A percentile compares a stretch with the other conserved stretches of the same genome.
Conservation (phyloP, 2,113 vertebrate species). For the Bujurquina vittata region DNA sequence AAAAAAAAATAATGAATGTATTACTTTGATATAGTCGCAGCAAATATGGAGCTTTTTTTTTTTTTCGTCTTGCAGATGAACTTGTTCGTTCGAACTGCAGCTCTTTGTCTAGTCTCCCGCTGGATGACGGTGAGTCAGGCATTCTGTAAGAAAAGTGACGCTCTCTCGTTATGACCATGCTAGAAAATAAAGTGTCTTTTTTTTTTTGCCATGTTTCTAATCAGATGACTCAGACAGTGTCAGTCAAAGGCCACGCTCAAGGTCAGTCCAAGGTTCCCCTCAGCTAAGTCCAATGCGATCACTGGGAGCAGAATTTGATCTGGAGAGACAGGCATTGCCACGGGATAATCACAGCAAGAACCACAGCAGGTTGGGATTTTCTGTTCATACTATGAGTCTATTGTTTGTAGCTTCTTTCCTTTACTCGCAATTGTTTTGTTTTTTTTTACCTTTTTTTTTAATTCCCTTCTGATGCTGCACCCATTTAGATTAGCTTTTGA, state of each 20-base stretch:
- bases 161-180: not conserved
- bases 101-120: conserved; percentile 89
- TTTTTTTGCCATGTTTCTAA: not conserved
- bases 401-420: conserved; percentile 53
- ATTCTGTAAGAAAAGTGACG: not conserved
- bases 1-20: no score
- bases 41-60: not conserved
- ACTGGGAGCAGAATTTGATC: conserved; percentile 75
- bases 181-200: not conserved
- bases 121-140: conserved; percentile 87
- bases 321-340: conserved; percentile 67
- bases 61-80: conserved; percentile 84
- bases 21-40: not conserved
- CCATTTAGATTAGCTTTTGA: conserved; percentile 64
- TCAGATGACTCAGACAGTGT: conserved; percentile 80
- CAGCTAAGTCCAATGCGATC: conserved; percentile 87
- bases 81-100: conserved; percentile 90
- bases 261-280: conserved; percentile 88
- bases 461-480: conserved; percentile 21
- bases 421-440: conserved; percentile 20
- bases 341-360: conserved; percentile 72
- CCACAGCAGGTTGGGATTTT: conserved; percentile 67
- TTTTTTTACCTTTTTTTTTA: conserved; percentile 18
- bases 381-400: not conserved
- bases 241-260: conserved; percentile 82